Evolutionary conservation across 1,140 invertebrate genomes (phyloP), one percentile per base, ranked within the genome.

Genomic region (Charaxes varanes): DNA sequence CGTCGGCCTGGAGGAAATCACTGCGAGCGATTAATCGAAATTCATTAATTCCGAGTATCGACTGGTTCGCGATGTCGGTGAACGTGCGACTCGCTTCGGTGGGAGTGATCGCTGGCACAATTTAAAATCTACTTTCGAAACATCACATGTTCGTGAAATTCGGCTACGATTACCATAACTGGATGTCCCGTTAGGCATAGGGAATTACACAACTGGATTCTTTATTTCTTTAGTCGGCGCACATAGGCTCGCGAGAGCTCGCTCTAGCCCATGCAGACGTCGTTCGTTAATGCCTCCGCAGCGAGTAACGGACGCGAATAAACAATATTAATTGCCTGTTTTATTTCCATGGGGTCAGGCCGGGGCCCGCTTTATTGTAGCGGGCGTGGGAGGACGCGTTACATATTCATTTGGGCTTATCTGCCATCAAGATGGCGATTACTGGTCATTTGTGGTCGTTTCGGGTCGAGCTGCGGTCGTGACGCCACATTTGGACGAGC

Each of bases 111-210:
- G 36, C 34, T 24, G 33, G 30, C 33, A 45, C 32, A 44, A 66
- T 61, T 58, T 50, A 62, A n/a, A 64, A 55, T 62, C 66, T 56
- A 70, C 66, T 69, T 71, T 78, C 62, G 62, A 66, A 65, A 62
- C 53, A 47, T 52, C 36, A 47, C 41, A 53, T 56, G 46, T 38
- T 50, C 69, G 65, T 79, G 64, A 78, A 81, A 78, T 79, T 79
- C 69, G 72, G 71, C 65, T 78, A 48, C 62, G 54, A 82, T 82
- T 79, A 78, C 59, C 78, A 82, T 82, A 82, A 82, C 78, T 78
- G 68, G 78, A 77, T 54, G 65, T 71, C 52, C 78, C 78, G 78
- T 79, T 82, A 79, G 41, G 42, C 41, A 65, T 74, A 73, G 68
- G 63, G 68, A 68, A 77, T 76, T 76, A 73, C 61, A 68, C 66